Base-by-base conservation (phyloP, 2,113 vertebrate species). In the Sander lucioperca region DNA sequence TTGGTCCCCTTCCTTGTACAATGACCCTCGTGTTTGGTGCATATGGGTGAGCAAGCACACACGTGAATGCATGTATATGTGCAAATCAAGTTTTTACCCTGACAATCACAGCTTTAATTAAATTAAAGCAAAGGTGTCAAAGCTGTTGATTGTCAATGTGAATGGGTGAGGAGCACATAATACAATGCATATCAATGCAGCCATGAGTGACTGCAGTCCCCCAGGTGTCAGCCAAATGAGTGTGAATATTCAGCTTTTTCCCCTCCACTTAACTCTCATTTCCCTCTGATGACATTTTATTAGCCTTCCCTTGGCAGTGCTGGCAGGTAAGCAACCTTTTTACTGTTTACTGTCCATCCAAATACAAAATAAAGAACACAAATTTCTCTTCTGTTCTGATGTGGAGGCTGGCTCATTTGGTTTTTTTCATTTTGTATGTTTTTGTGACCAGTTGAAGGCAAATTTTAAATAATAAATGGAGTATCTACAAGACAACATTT, bases 101-200 rank as follows among this genome's bases (percentile, higher is more conserved):
- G 92, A 89, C 90, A 92, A 89, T 93, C 90, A 61, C 91, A 94
- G 91, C 91, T 94, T 94, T 95, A 96, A 96, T 96, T 95, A 94
- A 96, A 95, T 96, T 95, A 95, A 94, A 93, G 91, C 90, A 83
- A 93, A 93, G 88, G 94, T 94, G 95, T 90, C 92, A 94, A 95
- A 93, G 92, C 94, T 69, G 91, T 93, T 92, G 92, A 95, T 94
- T 94, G 93, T 94, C 88, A 90, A 73, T 80, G 81, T 78, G 80
- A 88, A 83, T 21, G 79, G 80, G 82, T 10, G 85, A 88, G 80
- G 85, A 89, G 87, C 66, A 58, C 78, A 89, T 93, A 95, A 94
- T 91, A 92, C 87, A 91, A 93, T 94, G 94, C 93, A 95, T 96
- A 95, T 94, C 93, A 94, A 95, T 94, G 93, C 89, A 80, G 82